A percentile compares a stretch with the other conserved stretches of the same genome.
phyloP scores from a whole-genome alignment of 2,113 vertebrate species.

The Tiliqua scincoides region DNA sequence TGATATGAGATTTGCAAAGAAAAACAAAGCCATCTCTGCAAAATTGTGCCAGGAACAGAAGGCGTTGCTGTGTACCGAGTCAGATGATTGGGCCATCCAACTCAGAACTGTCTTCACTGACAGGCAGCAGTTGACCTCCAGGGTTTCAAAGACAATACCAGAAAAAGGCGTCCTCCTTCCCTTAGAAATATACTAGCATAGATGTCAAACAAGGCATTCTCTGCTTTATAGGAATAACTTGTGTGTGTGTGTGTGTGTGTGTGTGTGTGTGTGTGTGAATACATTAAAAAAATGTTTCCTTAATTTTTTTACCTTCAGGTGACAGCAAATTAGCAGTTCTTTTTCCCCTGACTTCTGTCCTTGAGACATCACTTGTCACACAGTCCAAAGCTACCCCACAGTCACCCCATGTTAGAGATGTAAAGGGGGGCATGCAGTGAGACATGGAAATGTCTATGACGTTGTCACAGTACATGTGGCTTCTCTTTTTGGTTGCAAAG shows the following conservation, averaged over 20 bases:
- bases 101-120: too few relatives aligned
- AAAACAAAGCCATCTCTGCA: too few relatives aligned
- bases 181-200: not conserved
- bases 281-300: not conserved
- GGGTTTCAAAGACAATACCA: not conserved
- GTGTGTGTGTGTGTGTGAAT: too few relatives aligned
- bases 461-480: not conserved
- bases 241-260: too few relatives aligned
- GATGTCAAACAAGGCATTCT: not conserved
- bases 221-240: not conserved
- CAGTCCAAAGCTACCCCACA: not conserved
- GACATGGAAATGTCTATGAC: not conserved
- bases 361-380: not conserved
- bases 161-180: not conserved
- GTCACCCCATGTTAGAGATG: not conserved
- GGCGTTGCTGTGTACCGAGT: too few relatives aligned
- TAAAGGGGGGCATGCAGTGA: slow-evolving; percentile 5
- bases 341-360: accelerated
- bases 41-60: too few relatives aligned
- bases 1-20: too few relatives aligned
- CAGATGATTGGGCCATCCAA: too few relatives aligned
- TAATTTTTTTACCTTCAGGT: accelerated
- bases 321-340: not conserved
- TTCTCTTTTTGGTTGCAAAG: slow-evolving; percentile 7
- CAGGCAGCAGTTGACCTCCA: too few relatives aligned